Conservation (phyloP, 2,797 vertebrate species). For the Crax fasciolata region DNA sequence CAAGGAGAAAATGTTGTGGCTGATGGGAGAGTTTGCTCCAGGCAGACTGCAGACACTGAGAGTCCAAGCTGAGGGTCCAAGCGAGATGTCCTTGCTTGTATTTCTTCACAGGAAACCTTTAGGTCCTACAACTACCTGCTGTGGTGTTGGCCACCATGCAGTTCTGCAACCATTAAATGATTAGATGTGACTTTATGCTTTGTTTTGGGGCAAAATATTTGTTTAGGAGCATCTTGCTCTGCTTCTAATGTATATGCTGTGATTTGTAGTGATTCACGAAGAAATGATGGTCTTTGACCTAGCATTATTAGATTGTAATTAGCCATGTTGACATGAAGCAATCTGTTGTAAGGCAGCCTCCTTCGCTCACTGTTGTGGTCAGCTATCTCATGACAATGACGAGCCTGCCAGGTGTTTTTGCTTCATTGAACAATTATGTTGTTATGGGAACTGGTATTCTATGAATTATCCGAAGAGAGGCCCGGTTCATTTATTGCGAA, state of each 20-base stretch:
- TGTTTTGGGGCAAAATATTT: neutral
- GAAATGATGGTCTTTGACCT: slow-evolving; percentile 1
- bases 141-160: neutral
- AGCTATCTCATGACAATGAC: slow-evolving; percentile 43
- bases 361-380: slow-evolving; percentile 47
- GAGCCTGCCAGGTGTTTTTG: slow-evolving; percentile 54
- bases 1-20: neutral
- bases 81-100: neutral
- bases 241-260: neutral
- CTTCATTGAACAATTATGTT: slow-evolving; percentile 65
- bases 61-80: neutral
- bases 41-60: neutral
- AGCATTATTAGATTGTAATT: neutral
- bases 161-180: neutral
- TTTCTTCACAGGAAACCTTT: neutral
- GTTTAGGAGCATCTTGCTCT: neutral
- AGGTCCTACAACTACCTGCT: neutral
- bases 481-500: slow-evolving; percentile 16
- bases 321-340: neutral
- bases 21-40: neutral
- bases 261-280: neutral
- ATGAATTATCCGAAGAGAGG: slow-evolving; percentile 40
- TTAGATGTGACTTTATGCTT: neutral
- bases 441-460: slow-evolving; percentile 66
- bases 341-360: neutral